phyloP scores from a whole-genome alignment of 35 echinoderm and acorn worm species.

The Lytechinus variegatus region DNA sequence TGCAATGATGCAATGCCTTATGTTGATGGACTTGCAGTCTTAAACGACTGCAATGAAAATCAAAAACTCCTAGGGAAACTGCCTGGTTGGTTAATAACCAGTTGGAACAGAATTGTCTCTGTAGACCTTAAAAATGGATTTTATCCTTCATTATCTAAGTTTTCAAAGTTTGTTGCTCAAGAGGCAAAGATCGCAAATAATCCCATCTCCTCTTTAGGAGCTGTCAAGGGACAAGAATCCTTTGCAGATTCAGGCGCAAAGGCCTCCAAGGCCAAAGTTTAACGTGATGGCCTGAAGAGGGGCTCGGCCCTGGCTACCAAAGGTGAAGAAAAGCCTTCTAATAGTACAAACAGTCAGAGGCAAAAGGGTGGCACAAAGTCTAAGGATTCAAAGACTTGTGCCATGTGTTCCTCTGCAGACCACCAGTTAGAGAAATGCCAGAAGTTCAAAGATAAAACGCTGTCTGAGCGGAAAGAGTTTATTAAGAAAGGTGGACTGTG shows the following conservation, averaged over 20 bases:
- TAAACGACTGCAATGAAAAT: constrained; percentile 52
- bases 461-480: constrained; percentile 61
- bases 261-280: too few relatives aligned
- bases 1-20: constrained; percentile 46
- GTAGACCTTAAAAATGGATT: background rate
- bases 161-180: constrained; percentile 39
- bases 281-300: background rate
- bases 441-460: constrained; percentile 36
- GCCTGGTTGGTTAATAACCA: constrained; percentile 46
- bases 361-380: background rate
- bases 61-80: constrained; percentile 47
- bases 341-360: background rate
- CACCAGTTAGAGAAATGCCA: constrained; percentile 62
- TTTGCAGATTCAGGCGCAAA: background rate
- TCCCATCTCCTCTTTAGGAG: constrained; percentile 55
- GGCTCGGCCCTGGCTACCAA: background rate
- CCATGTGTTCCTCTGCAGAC: constrained; percentile 54
- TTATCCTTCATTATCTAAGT: constrained; percentile 28
- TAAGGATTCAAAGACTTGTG: constrained; percentile 36
- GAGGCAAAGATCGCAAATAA: constrained; percentile 61
- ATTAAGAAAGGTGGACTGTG: constrained; percentile 62
- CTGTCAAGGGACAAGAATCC: background rate
- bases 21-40: background rate
- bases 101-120: constrained; percentile 45
- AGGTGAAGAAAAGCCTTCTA: background rate